Conservation (phyloP, 2,113 vertebrate genomes). For the Hassar affinis region DNA sequence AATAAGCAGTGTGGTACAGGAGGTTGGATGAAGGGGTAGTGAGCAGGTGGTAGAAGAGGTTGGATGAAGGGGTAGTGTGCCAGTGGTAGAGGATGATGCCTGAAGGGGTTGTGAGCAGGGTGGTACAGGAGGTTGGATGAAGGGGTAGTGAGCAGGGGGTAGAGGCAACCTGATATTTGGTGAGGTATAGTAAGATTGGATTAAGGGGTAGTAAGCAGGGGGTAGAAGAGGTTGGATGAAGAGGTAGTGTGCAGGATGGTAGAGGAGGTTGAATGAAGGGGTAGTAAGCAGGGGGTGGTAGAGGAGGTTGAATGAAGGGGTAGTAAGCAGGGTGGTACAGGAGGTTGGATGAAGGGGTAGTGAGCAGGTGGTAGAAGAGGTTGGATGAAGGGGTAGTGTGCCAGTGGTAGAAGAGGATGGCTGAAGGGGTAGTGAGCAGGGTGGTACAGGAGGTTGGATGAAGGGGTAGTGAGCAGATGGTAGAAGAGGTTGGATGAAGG, state of each 20-base stretch:
- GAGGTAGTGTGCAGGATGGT: background rate
- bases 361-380: background rate
- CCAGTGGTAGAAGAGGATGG: background rate
- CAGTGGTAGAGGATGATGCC: no score
- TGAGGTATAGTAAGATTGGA: background rate
- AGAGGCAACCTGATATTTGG: no score
- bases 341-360: background rate
- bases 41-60: no score
- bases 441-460: background rate
- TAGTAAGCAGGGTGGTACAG: background rate
- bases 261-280: background rate
- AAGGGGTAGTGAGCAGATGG: background rate
- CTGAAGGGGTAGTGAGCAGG: background rate
- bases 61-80: no score
- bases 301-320: background rate
- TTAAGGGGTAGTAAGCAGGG: no score
- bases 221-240: background rate
- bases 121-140: no score
- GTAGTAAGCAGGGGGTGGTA: background rate
- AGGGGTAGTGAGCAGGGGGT: no score
- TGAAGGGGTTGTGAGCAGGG: no score
- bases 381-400: background rate
- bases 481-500: background rate
- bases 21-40: background rate
- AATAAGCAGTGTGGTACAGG: background rate